Base-by-base conservation (phyloP, 2,888 invertebrate genomes). In the Pterobdella sp. region DNA sequence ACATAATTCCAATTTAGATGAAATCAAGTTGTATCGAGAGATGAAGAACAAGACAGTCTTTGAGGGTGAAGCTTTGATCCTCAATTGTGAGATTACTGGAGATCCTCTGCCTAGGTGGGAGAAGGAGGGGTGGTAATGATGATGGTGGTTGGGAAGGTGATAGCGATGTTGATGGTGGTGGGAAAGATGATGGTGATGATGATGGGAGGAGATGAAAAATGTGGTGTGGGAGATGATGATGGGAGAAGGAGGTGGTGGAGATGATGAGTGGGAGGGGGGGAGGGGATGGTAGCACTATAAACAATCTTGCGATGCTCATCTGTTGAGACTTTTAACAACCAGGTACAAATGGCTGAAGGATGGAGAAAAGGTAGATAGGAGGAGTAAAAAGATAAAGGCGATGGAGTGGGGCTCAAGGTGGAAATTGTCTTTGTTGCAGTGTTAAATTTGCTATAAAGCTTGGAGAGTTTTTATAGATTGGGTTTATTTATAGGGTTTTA, bases 81-180 rank as follows among this genome's bases (percentile, higher is more conserved):
- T 56, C 14, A 22, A 26, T 22, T 56, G 60, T n/a, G 60, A 56
- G 26, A 56, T 56, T n/a, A 56, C 60, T n/a, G 60, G 60, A 56
- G n/a, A 22, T n/a, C 60, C 60, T 14, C 60, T 56, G n/a, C 60
- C 26, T 14, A 3, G n/a, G 26, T 56, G 42, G 18, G 18, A 18
- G 18, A 42, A 18, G 18, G 18, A 18, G 18, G 18, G 42, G 18
- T 14, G 42, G 18, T 14, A 42, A 42, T 42, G 60, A 56, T 56
- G 60, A 56, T 56, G 60, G 26, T 22, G 60, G 26, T 22, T 22
- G n/a, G 18, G 14, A 22, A 18, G 60, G n/a, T 56, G 4, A 56
- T 56, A 26, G 26, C 26, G 3, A n/a, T 56, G 60, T 18, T 18
- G n/a, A 22, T 18, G 60, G 26, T 14, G 60, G n/a, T 56, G 60